A percentile compares a stretch with the other conserved stretches of the same genome.
These are phyloP conservation scores for Plagiodera versicolora DNA, from an alignment of 2,888 invertebrate species.

Conservation along the genomic window DNA sequence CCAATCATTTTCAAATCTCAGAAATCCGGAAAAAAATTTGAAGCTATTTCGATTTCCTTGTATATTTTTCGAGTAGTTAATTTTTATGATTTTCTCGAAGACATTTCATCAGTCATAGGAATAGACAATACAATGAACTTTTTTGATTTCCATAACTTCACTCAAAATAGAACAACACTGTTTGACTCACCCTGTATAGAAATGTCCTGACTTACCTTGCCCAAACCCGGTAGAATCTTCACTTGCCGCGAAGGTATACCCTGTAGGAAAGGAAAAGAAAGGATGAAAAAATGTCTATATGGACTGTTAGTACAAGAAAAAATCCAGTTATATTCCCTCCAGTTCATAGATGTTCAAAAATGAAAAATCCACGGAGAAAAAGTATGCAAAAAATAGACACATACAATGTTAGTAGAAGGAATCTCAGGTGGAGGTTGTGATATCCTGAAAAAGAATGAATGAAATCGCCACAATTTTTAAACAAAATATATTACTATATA, in stretches of 20 bases:
- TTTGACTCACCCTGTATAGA: too few relatives aligned
- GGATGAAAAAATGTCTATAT: conserved; percentile 17
- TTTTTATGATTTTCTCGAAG: too few relatives aligned
- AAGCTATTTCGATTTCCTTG: too few relatives aligned
- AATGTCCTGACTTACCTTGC: conserved; percentile 57
- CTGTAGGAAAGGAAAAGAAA: conserved; percentile 37
- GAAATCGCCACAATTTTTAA: conserved; percentile 6
- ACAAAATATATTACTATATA: conserved; percentile 21
- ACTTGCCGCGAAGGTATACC: conserved; percentile 54
- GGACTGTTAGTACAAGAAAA: conserved; percentile 29
- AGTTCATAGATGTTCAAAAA: conserved; percentile 18
- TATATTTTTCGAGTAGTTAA: too few relatives aligned
- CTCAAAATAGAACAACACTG: too few relatives aligned
- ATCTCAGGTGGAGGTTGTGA: conserved; percentile 16
- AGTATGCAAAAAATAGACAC: conserved; percentile 30
- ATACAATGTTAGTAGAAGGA: conserved; percentile 37
- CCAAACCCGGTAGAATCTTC: conserved; percentile 53
- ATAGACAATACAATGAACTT: too few relatives aligned
- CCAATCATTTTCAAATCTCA: too few relatives aligned
- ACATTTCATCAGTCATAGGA: too few relatives aligned
- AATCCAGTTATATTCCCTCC: conserved; percentile 21
- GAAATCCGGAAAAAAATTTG: too few relatives aligned
- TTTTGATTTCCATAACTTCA: too few relatives aligned
- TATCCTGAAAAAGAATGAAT: conserved; percentile 15
- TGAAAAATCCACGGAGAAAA: not conserved